phyloP scores from a whole-genome alignment of 2,797 vertebrate genomes.

The Cryptoprocta ferox region DNA sequence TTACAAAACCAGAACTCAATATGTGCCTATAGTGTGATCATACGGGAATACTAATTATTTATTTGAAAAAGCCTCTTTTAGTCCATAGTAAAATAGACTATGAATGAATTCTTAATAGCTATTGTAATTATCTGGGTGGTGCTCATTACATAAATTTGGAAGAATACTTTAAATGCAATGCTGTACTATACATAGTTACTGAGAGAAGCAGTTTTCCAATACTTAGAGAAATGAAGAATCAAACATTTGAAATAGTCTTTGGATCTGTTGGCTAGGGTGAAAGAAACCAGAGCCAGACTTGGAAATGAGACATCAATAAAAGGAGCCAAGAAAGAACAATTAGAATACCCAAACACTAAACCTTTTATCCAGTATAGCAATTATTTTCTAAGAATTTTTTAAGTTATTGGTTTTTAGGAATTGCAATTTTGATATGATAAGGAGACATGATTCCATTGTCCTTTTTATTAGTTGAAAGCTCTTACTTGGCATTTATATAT shows the following conservation, averaged over 20 bases:
- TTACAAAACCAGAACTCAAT: neutral
- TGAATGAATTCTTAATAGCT: constrained; percentile 16
- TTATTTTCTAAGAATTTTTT: constrained; percentile 48
- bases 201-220: constrained; percentile 9
- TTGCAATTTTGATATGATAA: neutral
- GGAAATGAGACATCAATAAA: constrained; percentile 35
- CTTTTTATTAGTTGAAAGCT: constrained; percentile 10
- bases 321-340: constrained; percentile 39
- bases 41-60: constrained; percentile 30
- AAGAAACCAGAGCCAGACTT: constrained; percentile 22
- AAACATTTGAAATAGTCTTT: constrained; percentile 42
- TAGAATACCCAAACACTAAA: neutral
- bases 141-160: neutral
- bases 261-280: neutral
- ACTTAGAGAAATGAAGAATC: neutral
- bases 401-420: constrained; percentile 1
- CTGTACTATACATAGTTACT: neutral
- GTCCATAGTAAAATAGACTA: neutral
- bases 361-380: neutral
- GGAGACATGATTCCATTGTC: neutral
- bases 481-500: neutral
- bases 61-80: constrained; percentile 16
- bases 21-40: neutral
- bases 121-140: constrained; percentile 25
- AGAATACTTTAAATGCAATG: neutral